Evolutionary conservation across 2,113 vertebrate genomes (phyloP).

Genomic region (Bos javanicus): DNA sequence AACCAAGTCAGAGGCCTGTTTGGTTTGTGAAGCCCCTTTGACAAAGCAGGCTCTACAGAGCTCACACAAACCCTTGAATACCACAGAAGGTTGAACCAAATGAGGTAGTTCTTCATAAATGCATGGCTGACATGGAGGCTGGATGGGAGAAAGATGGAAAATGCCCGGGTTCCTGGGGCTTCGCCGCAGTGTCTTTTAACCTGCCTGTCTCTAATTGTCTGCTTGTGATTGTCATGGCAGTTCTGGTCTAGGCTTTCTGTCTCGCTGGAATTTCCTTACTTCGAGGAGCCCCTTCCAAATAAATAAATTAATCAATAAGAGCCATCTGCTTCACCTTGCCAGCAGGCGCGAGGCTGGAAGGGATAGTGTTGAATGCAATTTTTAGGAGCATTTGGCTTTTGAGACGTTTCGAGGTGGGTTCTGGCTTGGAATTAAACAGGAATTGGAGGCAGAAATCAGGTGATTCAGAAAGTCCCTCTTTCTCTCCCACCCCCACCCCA

Average conservation of each 20-base stretch:
- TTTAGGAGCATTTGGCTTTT: constrained; percentile 73
- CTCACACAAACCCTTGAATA: constrained; percentile 42
- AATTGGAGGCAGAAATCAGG: constrained; percentile 52
- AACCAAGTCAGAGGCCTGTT: constrained; percentile 44
- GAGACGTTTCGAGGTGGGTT: constrained; percentile 47
- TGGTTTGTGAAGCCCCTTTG: constrained; percentile 54
- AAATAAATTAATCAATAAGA: constrained; percentile 63
- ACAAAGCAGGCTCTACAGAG: constrained; percentile 20
- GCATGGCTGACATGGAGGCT: background rate
- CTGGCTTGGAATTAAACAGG: constrained; percentile 42
- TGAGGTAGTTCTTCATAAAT: constrained; percentile 63
- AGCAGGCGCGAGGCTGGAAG: constrained; percentile 36
- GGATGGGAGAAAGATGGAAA: background rate
- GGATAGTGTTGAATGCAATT: constrained; percentile 63
- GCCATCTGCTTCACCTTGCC: constrained; percentile 67
- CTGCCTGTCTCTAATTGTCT: constrained; percentile 78
- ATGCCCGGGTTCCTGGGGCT: constrained; percentile 45
- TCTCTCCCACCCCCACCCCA: background rate
- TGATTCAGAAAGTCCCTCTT: constrained; percentile 42
- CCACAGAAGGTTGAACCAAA: constrained; percentile 46
- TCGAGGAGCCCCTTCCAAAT: constrained; percentile 77
- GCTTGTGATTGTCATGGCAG: constrained; percentile 80
- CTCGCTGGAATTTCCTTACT: constrained; percentile 80
- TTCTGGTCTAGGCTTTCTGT: constrained; percentile 74
- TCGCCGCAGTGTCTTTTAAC: constrained; percentile 77